A percentile compares a stretch with the other conserved stretches of the same genome.
Evolutionary conservation across 2,113 vertebrate species (phyloP).

Genomic region (Cynocephalus volans): DNA sequence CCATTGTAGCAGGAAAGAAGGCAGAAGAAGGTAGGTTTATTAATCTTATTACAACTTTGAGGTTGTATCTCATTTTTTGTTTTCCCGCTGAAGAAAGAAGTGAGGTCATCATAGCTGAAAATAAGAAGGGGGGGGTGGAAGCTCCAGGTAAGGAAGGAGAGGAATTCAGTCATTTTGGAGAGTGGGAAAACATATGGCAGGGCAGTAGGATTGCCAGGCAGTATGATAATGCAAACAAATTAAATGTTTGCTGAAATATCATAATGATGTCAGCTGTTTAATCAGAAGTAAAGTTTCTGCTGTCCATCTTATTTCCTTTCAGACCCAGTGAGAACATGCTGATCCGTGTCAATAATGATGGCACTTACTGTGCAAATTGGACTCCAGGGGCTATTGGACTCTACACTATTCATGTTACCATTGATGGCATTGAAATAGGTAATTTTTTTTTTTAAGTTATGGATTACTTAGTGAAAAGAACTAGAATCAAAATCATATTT

Average conservation of each 20-base stretch:
- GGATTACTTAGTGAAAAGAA: conserved; percentile 23
- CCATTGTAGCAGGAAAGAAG: neutral
- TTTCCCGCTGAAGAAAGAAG: conserved; percentile 29
- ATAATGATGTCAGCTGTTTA: neutral
- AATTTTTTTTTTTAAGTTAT: conserved; percentile 62
- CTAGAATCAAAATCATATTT: conserved; percentile 26
- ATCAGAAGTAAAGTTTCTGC: conserved; percentile 22
- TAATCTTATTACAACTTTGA: neutral
- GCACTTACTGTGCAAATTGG: conserved; percentile 99
- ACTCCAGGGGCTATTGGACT: conserved; percentile 99
- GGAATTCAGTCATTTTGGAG: neutral
- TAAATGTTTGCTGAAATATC: neutral
- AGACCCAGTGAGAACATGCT: conserved; percentile 99
- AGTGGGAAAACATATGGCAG: neutral
- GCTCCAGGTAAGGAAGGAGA: neutral
- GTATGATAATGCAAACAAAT: neutral
- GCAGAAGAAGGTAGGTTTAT: neutral
- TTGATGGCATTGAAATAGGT: conserved; percentile 99
- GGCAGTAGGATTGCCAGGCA: neutral
- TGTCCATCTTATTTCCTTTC: conserved; percentile 75
- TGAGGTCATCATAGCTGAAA: neutral
- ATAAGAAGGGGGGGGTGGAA: neutral
- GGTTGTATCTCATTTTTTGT: neutral
- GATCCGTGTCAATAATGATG: conserved; percentile 98
- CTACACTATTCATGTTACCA: conserved; percentile 99